Evolutionary conservation across 1,140 invertebrate species (phyloP).

Genomic region (Euwallacea similis): DNA sequence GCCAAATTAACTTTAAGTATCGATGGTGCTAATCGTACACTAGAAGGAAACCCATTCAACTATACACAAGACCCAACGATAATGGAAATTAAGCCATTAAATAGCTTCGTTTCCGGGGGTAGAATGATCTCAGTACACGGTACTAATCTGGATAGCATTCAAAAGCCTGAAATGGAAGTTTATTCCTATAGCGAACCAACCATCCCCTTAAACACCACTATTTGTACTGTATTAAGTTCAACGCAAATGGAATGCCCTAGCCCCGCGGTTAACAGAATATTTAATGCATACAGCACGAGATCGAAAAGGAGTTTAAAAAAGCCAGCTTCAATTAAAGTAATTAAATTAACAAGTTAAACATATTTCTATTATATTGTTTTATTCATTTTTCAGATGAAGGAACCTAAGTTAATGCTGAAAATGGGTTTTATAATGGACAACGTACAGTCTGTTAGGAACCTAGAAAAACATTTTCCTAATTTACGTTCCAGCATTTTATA

Average conservation of each 20-base stretch:
- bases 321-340: constrained; percentile 49
- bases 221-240: constrained; percentile 83
- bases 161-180: constrained; percentile 86
- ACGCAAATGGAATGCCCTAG: constrained; percentile 95
- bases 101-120: constrained; percentile 89
- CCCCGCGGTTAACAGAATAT: constrained; percentile 70
- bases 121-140: constrained; percentile 91
- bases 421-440: constrained; percentile 96
- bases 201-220: constrained; percentile 74
- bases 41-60: constrained; percentile 73
- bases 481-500: constrained; percentile 81
- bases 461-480: constrained; percentile 83
- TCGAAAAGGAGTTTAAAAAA: constrained; percentile 50
- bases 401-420: constrained; percentile 64
- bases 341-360: not conserved
- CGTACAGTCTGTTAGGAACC: constrained; percentile 83
- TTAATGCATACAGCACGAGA: constrained; percentile 45
- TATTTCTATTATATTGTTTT: not conserved
- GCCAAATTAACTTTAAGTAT: constrained; percentile 74
- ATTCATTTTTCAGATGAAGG: constrained; percentile 43
- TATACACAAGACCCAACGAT: constrained; percentile 93
- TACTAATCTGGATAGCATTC: constrained; percentile 87
- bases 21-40: constrained; percentile 78
- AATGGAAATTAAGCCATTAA: constrained; percentile 86
- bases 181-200: constrained; percentile 69